Base-by-base conservation (phyloP, 1,140 invertebrate species). In the Rhyacophila brunnea region DNA sequence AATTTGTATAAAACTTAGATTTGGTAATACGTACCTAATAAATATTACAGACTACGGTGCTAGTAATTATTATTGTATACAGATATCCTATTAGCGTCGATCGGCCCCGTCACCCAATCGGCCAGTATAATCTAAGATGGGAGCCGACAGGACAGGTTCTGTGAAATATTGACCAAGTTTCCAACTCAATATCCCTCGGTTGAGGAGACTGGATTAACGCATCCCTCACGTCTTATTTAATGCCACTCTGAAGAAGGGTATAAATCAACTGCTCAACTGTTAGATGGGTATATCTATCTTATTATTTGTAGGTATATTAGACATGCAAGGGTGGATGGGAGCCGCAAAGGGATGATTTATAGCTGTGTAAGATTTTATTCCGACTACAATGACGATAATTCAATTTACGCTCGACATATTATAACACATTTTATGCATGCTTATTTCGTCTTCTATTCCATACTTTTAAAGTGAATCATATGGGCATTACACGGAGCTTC, bases 221-320 rank as follows among this genome's bases (percentile, higher is more conserved):
- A 64, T 64, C 62, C 57, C 62, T 64, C 62, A 64, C 62, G 62
- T 64, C 62, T 64, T 64, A 57, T 64, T 64, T 60, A 64, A 60
- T 63, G 46, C 56, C 61, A 45, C 56, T 45, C 51, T 63, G 56
- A 58, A 59, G 62, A 60, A 64, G 62, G 62, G 62, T 60, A 64
- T 64, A 64, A 64, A 64, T 64, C 62, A 64, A 60, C 46, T 55
- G 36, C 50, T 50, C 51, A 42, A 56, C 28, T 18, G 35, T 40
- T 38, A 34, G 51, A 34, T 18, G 19, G 38, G 18, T 17, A 45
- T 11, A 17, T 19, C 15, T 17, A 20, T 32, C 53, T 43, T 6
- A 15, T 5, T 40, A 13, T 40, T 15, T n/a, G 15, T 40, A 5
- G n/a, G 15, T 13, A 5, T 40, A 13, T n/a, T 40, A 40, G 38